Evolutionary conservation across 2,888 invertebrate species (phyloP).

Genomic region (Philaethria dido): DNA sequence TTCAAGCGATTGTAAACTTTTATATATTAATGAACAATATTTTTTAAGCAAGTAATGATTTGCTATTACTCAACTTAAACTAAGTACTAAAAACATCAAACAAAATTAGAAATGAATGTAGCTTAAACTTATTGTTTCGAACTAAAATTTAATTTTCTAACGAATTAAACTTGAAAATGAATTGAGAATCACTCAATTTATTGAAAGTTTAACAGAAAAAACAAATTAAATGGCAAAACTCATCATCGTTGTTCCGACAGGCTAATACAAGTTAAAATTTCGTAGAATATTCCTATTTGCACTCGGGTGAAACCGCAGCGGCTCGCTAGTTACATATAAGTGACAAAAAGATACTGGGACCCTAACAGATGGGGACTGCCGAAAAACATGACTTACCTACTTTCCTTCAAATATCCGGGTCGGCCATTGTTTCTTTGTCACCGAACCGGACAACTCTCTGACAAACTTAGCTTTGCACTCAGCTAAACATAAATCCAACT

Average conservation of each 20-base stretch:
- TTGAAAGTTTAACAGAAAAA: too few relatives aligned
- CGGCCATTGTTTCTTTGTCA: slow-evolving; percentile 76
- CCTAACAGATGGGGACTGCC: slow-evolving; percentile 36
- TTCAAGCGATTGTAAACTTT: background rate
- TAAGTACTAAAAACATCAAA: too few relatives aligned
- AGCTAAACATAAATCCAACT: slow-evolving; percentile 49
- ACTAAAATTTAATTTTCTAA: too few relatives aligned
- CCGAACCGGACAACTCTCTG: slow-evolving; percentile 61
- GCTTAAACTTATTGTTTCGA: too few relatives aligned
- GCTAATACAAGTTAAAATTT: background rate
- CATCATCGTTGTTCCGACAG: too few relatives aligned
- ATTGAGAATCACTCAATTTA: too few relatives aligned
- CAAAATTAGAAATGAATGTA: too few relatives aligned
- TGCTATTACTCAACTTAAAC: too few relatives aligned
- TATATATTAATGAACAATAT: background rate
- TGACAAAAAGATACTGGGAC: slow-evolving; percentile 16
- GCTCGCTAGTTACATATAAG: background rate
- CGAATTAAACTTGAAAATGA: too few relatives aligned
- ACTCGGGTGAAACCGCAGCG: background rate
- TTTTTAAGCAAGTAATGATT: too few relatives aligned
- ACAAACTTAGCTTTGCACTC: slow-evolving; percentile 62
- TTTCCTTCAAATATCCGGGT: slow-evolving; percentile 74
- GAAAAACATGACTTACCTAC: slow-evolving; percentile 64
- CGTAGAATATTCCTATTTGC: background rate
- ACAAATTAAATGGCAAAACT: too few relatives aligned